Evolutionary conservation across 2,888 invertebrate genomes (phyloP).

Genomic region (Apoda limacodes): DNA sequence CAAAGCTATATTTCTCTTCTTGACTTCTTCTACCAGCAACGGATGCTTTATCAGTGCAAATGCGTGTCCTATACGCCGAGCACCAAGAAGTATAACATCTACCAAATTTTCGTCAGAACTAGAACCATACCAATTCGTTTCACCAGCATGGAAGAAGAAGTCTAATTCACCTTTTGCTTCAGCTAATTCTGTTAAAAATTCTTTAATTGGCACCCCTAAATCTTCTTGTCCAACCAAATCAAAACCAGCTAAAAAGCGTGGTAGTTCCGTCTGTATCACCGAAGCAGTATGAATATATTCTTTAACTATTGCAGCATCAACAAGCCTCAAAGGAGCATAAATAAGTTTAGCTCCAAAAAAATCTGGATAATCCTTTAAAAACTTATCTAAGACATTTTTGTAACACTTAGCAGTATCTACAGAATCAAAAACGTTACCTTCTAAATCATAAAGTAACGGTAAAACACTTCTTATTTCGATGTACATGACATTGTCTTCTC

Average conservation of each 20-base stretch:
- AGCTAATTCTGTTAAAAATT: constrained; percentile 68
- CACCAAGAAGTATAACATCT: constrained; percentile 79
- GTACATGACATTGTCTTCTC: constrained; percentile 78
- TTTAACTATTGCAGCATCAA: constrained; percentile 42
- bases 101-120: constrained; percentile 78
- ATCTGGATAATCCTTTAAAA: constrained; percentile 69
- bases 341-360: constrained; percentile 78
- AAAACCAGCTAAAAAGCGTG: constrained; percentile 81
- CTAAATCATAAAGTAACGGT: constrained; percentile 73
- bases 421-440: constrained; percentile 66
- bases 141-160: constrained; percentile 84
- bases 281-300: constrained; percentile 55
- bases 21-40: constrained; percentile 67
- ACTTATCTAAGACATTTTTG: constrained; percentile 65
- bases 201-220: constrained; percentile 69
- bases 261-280: constrained; percentile 60
- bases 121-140: constrained; percentile 80
- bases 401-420: constrained; percentile 69
- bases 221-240: constrained; percentile 89
- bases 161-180: constrained; percentile 60
- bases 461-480: constrained; percentile 75
- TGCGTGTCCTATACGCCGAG: constrained; percentile 83
- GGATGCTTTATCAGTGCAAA: constrained; percentile 82
- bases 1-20: constrained; percentile 73
- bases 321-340: constrained; percentile 72